A percentile compares a stretch with the other conserved stretches of the same genome.
phyloP scores from a whole-genome alignment of 2,113 vertebrate species.

The Chunga burmeisteri region DNA sequence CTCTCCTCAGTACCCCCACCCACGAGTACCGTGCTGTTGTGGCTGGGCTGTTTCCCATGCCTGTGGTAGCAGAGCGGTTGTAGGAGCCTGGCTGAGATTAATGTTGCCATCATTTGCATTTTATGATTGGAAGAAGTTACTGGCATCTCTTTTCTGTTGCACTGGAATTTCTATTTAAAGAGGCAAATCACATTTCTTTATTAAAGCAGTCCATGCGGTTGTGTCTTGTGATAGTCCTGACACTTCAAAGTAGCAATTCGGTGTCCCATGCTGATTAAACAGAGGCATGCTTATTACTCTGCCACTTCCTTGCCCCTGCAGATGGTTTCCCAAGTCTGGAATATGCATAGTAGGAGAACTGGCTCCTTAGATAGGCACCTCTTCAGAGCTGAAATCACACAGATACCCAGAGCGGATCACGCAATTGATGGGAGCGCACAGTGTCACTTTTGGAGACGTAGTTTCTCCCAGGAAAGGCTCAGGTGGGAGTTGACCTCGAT shows the following conservation, averaged over 20 bases:
- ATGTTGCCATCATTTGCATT: background rate
- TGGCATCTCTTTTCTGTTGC: background rate
- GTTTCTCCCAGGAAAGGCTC: background rate
- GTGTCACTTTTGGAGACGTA: background rate
- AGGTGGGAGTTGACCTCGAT: background rate
- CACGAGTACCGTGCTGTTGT: background rate
- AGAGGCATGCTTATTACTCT: background rate
- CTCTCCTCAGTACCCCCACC: background rate
- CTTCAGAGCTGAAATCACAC: background rate
- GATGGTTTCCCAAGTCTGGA: constrained; percentile 27
- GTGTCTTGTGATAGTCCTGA: background rate
- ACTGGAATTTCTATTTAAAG: background rate
- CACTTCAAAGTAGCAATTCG: background rate
- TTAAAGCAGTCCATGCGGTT: background rate
- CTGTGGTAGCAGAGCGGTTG: background rate
- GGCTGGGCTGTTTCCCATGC: background rate
- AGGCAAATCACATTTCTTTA: background rate
- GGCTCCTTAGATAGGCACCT: background rate
- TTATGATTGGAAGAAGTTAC: background rate
- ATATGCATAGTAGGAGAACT: constrained; percentile 12
- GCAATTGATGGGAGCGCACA: rapidly evolving
- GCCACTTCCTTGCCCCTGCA: constrained; percentile 4
- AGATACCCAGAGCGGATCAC: background rate
- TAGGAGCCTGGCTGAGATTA: background rate
- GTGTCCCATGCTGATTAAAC: background rate